Evolutionary conservation across 1,140 invertebrate species (phyloP), one percentile per base, ranked within the genome.

Genomic region (Philotrypesis tridentata): DNA sequence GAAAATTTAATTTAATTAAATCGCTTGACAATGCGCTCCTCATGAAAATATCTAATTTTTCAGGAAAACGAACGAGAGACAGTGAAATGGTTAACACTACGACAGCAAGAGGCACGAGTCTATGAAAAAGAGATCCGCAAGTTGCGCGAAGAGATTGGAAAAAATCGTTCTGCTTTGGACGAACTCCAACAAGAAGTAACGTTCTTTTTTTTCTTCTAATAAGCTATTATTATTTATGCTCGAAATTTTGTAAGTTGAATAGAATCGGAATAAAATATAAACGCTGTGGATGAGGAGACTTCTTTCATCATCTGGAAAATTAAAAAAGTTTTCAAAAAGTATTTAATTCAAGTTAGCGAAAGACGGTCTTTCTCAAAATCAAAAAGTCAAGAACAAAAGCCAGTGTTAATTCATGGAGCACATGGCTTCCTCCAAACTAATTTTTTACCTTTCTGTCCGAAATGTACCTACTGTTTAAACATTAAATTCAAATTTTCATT

Each of bases 111-210:
- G 84, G 85, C 84, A 67, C 74, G 85, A 83, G 85, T 74, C 61
- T 90, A 89, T 82, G 88, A 88, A 79, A 85, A 76, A 23, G 86
- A 89, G 70, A 90, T 91, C 78, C 80, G 83, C 14, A 79, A 79
- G 71, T 80, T 92, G 31, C 84, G 83, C 55, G 85, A 86, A 29
- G 87, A 91, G 86, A 91, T 91, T 85, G 86, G 88, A 83, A 81
- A 85, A 29, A 85, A 85, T 74, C 82, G 72, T 55, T 80, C 85
- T 67, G 83, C 86, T 70, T 83, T 90, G 60, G 84, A 87, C n/a
- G 78, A 87, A 74, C 88, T 90, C 67, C 84, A 86, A 80, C 75
- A 82, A 73, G 86, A 91, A 88, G 91, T 91, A 87, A 80, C 43
- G 23, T 77, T 55, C 12, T 55, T 17, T n/a, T 55, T n/a, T 55